Percentiles rank a stretch among this genome's conserved stretches.
Conservation (phyloP, 2,888 invertebrate genomes). For the Ophion slaviceki region DNA sequence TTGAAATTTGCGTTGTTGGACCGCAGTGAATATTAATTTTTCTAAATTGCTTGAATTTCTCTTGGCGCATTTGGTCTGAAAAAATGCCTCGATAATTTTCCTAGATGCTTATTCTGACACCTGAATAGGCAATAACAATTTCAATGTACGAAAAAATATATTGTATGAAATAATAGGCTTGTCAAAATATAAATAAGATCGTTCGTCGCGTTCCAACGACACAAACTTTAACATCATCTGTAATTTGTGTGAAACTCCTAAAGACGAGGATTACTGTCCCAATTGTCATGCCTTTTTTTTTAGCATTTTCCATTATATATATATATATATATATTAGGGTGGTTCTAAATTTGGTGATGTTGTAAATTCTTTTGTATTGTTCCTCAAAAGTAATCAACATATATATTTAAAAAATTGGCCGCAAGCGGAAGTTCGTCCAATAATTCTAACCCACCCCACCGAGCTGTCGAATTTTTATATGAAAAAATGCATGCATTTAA, state of each 20-base stretch:
- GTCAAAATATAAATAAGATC: not conserved
- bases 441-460: no score
- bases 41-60: not conserved
- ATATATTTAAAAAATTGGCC: no score
- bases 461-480: no score
- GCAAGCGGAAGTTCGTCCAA: no score
- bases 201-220: not conserved
- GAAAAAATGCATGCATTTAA: no score
- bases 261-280: slow-evolving; percentile 14
- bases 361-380: no score
- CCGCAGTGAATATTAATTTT: not conserved
- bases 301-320: slow-evolving; percentile 68
- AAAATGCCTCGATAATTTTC: not conserved
- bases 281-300: slow-evolving; percentile 45
- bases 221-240: not conserved
- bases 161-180: not conserved
- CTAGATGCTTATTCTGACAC: not conserved
- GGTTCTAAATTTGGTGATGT: no score
- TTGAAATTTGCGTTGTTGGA: not conserved
- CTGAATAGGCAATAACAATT: not conserved
- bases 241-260: not conserved
- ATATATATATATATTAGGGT: not conserved
- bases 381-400: no score
- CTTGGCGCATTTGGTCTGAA: not conserved
- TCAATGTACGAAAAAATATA: not conserved